These are phyloP conservation scores for Scylla paramamosain DNA, from an alignment of 1,140 invertebrate genomes.

Conservation along the genomic window DNA sequence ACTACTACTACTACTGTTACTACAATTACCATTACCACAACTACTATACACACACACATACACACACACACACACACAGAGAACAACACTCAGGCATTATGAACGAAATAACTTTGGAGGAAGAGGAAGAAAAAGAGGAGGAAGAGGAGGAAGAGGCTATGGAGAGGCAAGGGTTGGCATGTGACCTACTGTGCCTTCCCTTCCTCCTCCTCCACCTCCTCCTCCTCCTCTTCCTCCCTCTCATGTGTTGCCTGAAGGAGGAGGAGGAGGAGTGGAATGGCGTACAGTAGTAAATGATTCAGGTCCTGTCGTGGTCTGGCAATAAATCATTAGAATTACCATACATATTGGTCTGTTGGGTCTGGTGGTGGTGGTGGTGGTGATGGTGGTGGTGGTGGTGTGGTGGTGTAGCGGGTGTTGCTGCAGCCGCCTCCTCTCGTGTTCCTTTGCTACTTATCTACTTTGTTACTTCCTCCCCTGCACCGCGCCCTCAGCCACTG, in stretches of 20 bases:
- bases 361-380: background rate
- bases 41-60: too few species aligned
- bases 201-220: background rate
- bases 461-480: too few species aligned
- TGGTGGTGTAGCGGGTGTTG: background rate
- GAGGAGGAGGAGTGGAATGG: background rate
- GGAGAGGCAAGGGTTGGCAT: background rate
- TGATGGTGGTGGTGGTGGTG: background rate
- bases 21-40: too few species aligned
- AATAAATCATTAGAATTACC: background rate
- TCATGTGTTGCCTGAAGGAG: background rate
- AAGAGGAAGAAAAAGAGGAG: background rate
- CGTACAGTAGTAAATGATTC: background rate
- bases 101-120: background rate
- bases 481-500: too few species aligned
- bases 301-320: background rate
- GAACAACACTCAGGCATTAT: background rate
- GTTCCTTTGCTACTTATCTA: too few species aligned
- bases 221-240: background rate
- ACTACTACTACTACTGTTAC: too few species aligned
- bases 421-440: background rate
- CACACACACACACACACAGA: background rate
- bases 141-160: background rate
- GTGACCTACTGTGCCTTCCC: background rate
- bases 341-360: background rate